Base-by-base conservation (phyloP, 2,888 invertebrate genomes). In the Pharmacophagus antenor region DNA sequence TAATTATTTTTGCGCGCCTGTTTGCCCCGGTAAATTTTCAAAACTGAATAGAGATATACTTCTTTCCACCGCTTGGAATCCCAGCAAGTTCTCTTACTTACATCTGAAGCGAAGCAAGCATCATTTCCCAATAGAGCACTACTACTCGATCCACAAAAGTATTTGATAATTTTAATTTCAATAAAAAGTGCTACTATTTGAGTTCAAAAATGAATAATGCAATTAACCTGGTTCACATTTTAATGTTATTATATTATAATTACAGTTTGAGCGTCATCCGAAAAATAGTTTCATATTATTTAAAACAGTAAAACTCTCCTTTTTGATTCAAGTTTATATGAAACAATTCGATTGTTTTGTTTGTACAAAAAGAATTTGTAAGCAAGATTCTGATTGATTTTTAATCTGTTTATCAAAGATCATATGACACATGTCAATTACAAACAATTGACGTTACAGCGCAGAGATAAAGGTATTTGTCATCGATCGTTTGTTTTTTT, bases 391-490 rank as follows among this genome's bases (percentile, higher is more conserved):
- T 41, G 47, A 48, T 25, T 48, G 55, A 56, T 25, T 48, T 46
- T 47, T 22, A 57, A 57, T 37, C 57, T 37, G 51, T 57, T 51
- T 51, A 44, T 51, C 57, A 51, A 31, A 57, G 23, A 57, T 57
- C 57, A 51, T 27, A 46, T 51, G 51, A 49, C 56, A 51, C 51
- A 22, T 22, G 57, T 51, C 57, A 46, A 31, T 57, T 22, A 17
- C 17, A 56, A 51, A 51, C 51, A 51, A 51, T 51, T 51, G 25
- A 57, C 25, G 41, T 42, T n/a, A n/a, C n/a, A 18, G 27, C 15
- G 17, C 12, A 22, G 12, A 22, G 57, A 57, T 57, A 57, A 46
- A 56, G 42, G 37, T 23, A 37, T 56, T 56, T 49, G 25, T 56
- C 25, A 56, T 47, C 31, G 10, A 22, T 20, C 17, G 21, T 56